Conservation (phyloP, 2,113 vertebrate genomes). For the Nansenia antarctica region DNA sequence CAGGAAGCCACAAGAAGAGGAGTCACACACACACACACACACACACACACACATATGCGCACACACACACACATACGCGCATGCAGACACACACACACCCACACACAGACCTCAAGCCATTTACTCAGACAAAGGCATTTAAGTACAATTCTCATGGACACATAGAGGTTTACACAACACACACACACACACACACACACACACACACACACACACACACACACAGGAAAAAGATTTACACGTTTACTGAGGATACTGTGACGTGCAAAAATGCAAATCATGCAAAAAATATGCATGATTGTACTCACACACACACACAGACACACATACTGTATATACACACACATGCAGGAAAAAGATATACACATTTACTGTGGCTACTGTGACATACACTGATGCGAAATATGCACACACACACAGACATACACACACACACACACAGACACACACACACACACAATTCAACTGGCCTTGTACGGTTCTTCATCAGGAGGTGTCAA, state of each 20-base stretch:
- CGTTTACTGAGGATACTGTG: too few species aligned
- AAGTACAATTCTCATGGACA: background rate
- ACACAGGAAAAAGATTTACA: too few species aligned
- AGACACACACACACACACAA: background rate
- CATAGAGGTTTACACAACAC: background rate
- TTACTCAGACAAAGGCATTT: constrained; percentile 6
- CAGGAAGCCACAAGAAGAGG: constrained; percentile 6
- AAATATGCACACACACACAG: too few species aligned
- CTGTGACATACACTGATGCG: too few species aligned
- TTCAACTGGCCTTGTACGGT: too few species aligned
- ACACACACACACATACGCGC: background rate
- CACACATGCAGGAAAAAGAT: background rate
- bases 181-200: constrained; percentile 8
- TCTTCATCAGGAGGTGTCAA: too few species aligned
- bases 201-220: background rate
- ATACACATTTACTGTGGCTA: too few species aligned
- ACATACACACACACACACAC: background rate
- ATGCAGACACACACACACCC: background rate
- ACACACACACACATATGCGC: background rate
- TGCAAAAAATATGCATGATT: too few species aligned
- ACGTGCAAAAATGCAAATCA: too few species aligned
- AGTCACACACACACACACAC: constrained; percentile 5
- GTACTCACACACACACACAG: too few species aligned
- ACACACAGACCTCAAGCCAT: background rate
- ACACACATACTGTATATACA: too few species aligned